These are phyloP conservation scores for Lonchura striata DNA, from an alignment of 2,113 vertebrate species.

Conservation along the genomic window DNA sequence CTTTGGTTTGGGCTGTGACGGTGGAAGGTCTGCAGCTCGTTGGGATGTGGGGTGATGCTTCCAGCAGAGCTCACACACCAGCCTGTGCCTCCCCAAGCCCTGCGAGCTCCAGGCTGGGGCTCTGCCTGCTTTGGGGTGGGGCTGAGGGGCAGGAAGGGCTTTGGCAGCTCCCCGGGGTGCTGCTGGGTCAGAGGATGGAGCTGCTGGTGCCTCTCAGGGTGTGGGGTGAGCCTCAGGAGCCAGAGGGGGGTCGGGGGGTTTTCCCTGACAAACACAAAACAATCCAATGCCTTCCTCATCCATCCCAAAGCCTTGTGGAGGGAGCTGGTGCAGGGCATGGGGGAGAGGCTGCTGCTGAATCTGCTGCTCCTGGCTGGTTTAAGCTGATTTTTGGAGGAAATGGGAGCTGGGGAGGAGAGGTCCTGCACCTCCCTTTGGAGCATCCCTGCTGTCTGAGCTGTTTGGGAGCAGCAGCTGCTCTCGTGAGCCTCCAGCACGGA, in stretches of 20 bases:
- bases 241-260: too few relatives aligned
- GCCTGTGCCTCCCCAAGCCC: not conserved
- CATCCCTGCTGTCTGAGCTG: not conserved
- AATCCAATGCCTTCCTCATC: rapidly evolving
- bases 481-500: rapidly evolving
- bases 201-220: not conserved
- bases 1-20: not conserved
- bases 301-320: rapidly evolving
- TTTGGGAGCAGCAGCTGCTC: rapidly evolving
- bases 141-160: not conserved
- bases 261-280: not conserved
- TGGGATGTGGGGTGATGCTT: not conserved
- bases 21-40: not conserved
- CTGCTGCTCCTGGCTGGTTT: not conserved
- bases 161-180: not conserved
- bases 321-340: not conserved
- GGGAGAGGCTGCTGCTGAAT: rapidly evolving
- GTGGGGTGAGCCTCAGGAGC: not conserved
- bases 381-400: not conserved
- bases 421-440: rapidly evolving
- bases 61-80: rapidly evolving
- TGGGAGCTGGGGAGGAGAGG: rapidly evolving
- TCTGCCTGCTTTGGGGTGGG: not conserved
- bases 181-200: not conserved
- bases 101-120: rapidly evolving